Evolutionary conservation across 1,140 invertebrate genomes (phyloP).

Genomic region (Pantala flavescens): DNA sequence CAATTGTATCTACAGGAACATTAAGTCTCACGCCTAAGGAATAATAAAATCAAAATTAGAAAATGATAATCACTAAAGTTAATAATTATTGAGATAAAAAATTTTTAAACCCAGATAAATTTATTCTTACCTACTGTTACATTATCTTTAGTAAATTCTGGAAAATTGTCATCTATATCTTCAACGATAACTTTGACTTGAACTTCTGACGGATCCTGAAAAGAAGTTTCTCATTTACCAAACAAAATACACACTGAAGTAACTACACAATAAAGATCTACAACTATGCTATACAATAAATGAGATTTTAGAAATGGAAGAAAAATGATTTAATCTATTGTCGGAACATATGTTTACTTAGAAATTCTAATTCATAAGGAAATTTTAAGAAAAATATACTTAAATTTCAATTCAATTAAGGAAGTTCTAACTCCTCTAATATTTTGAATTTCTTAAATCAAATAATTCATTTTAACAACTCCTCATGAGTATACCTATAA

Average conservation of each 20-base stretch:
- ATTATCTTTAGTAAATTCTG: constrained; percentile 51
- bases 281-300: too few species aligned
- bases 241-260: neutral
- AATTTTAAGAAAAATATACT: too few species aligned
- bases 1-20: constrained; percentile 58
- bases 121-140: constrained; percentile 45
- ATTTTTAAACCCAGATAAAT: neutral
- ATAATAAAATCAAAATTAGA: neutral
- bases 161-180: constrained; percentile 65
- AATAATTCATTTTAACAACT: too few species aligned
- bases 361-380: too few species aligned
- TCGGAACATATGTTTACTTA: neutral
- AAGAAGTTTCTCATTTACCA: constrained; percentile 20
- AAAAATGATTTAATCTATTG: neutral
- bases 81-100: neutral
- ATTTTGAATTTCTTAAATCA: too few species aligned
- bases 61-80: neutral
- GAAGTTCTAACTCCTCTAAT: too few species aligned
- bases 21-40: constrained; percentile 53
- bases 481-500: too few species aligned
- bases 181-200: constrained; percentile 52
- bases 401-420: too few species aligned
- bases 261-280: too few species aligned
- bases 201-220: constrained; percentile 56
- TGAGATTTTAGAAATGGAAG: neutral